A percentile compares a stretch with the other conserved stretches of the same genome.
These are phyloP conservation scores for Ceriagrion tenellum DNA, from an alignment of 2,888 invertebrate species.

Conservation along the genomic window DNA sequence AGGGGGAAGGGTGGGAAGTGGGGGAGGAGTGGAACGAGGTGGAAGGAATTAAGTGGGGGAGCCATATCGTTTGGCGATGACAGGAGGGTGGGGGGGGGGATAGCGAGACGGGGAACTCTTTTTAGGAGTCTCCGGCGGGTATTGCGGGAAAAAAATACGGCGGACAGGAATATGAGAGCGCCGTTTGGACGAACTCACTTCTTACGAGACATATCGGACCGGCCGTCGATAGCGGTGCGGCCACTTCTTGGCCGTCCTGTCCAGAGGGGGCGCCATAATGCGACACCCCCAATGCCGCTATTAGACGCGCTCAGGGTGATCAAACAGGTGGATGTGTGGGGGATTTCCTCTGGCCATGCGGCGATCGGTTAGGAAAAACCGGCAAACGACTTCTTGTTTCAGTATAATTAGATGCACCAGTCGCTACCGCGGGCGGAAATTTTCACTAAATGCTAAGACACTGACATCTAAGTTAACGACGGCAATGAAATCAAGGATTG, in stretches of 20 bases:
- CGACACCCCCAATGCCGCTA: not conserved
- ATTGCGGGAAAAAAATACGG: constrained; percentile 26
- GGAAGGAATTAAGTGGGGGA: not conserved
- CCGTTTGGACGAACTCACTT: not conserved
- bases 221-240: not conserved
- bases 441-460: not conserved
- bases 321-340: not conserved
- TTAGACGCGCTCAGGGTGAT: not conserved
- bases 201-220: not conserved
- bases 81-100: not conserved
- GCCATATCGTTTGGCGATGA: not conserved
- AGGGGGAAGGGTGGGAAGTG: not conserved
- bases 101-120: no score
- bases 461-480: not conserved
- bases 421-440: not conserved
- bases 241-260: not conserved
- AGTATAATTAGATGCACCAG: not conserved
- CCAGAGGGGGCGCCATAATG: not conserved
- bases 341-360: not conserved
- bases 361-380: not conserved
- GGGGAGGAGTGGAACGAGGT: not conserved
- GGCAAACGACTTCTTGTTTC: not conserved
- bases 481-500: not conserved
- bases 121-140: not conserved
- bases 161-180: not conserved